Percentiles rank a stretch among this genome's conserved stretches.
phyloP scores from a whole-genome alignment of 2,797 vertebrate genomes.

The Semotilus atromaculatus region DNA sequence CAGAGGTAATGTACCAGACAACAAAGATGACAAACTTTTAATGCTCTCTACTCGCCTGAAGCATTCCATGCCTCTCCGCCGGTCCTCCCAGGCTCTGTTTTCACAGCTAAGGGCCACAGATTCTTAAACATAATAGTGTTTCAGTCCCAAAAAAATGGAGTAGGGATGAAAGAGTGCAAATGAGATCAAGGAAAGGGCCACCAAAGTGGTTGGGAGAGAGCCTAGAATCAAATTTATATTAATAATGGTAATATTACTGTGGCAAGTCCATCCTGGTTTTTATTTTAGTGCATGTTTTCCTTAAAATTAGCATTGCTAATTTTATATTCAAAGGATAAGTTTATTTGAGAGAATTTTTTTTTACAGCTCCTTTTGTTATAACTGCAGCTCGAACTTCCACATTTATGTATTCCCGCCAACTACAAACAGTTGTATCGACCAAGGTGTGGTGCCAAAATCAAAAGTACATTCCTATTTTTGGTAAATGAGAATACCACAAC shows the following conservation, averaged over 20 bases:
- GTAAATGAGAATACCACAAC: not conserved
- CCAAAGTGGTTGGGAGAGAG: not conserved
- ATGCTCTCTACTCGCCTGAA: slow-evolving; percentile 59
- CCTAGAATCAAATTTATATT: not conserved
- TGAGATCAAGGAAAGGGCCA: slow-evolving; percentile 43
- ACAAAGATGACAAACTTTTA: slow-evolving; percentile 73
- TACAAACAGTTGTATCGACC: not conserved
- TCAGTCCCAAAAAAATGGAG: slow-evolving; percentile 29
- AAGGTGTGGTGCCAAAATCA: not conserved
- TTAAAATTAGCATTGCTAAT: not conserved
- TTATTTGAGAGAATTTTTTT: not conserved
- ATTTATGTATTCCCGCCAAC: not conserved
- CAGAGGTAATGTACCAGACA: slow-evolving; percentile 82
- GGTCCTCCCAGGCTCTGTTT: slow-evolving; percentile 50
- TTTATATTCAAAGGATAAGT: not conserved
- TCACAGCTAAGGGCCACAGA: slow-evolving; percentile 51
- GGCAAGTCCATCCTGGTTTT: not conserved
- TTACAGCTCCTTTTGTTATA: not conserved
- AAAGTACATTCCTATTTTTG: not conserved
- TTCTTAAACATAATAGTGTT: slow-evolving; percentile 46
- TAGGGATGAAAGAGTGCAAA: not conserved
- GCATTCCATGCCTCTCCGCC: slow-evolving; percentile 51
- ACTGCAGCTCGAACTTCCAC: not conserved
- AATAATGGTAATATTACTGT: not conserved
- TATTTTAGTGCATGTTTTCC: not conserved